These are phyloP conservation scores for Anabacerthia variegaticeps DNA, from an alignment of 2,797 vertebrate species.

Conservation along the genomic window DNA sequence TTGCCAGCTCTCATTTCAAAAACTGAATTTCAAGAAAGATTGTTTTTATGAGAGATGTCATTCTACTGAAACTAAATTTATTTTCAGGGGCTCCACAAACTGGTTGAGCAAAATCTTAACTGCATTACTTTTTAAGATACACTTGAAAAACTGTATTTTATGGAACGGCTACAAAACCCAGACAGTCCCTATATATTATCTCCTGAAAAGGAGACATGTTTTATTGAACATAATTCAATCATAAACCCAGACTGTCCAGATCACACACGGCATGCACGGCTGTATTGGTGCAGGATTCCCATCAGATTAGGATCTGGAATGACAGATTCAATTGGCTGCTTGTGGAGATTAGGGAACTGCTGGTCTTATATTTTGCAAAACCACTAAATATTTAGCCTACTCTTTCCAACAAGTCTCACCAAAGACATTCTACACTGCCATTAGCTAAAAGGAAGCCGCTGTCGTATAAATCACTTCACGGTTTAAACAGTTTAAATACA, in stretches of 20 bases:
- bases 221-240: slow-evolving; percentile 57
- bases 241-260: slow-evolving; percentile 10
- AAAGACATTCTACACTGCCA: background rate
- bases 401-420: background rate
- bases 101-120: slow-evolving; percentile 56
- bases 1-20: slow-evolving; percentile 65
- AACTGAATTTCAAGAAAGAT: slow-evolving; percentile 59
- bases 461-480: background rate
- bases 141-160: slow-evolving; percentile 43
- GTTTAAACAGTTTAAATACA: slow-evolving; percentile 9
- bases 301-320: slow-evolving; percentile 20
- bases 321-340: slow-evolving; percentile 17
- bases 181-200: background rate
- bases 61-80: slow-evolving; percentile 69
- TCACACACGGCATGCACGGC: background rate
- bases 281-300: background rate
- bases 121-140: slow-evolving; percentile 67
- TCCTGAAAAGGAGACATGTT: slow-evolving; percentile 36
- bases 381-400: background rate
- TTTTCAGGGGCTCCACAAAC: slow-evolving; percentile 64
- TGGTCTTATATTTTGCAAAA: background rate
- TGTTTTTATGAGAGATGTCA: slow-evolving; percentile 65
- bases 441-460: slow-evolving; percentile 3
- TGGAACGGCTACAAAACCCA: slow-evolving; percentile 31
- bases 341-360: background rate